Percentiles rank a stretch among this genome's conserved stretches.
Conservation (phyloP, 1,140 invertebrate genomes). For the Macrocentrus cingulum region DNA sequence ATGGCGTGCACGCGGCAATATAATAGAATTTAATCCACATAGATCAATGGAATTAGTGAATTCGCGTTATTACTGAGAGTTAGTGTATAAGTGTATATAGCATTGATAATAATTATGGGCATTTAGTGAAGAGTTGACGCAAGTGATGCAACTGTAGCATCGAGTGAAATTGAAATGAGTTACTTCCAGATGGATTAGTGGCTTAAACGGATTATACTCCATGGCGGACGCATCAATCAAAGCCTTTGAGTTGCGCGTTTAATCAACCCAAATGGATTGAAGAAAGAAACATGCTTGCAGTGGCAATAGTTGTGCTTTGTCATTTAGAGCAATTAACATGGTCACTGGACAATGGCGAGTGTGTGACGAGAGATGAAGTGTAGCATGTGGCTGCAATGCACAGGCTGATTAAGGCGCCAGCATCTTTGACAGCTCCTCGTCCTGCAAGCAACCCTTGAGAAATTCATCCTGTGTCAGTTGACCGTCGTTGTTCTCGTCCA, state of each 20-base stretch:
- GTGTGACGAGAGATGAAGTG: neutral
- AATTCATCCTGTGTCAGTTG: conserved; percentile 98
- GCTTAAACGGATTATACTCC: neutral
- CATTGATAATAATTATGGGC: neutral
- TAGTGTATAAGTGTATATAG: neutral
- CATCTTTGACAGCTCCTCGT: conserved; percentile 96
- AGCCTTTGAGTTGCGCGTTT: neutral
- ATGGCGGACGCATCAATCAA: neutral
- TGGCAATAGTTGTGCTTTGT: conserved; percentile 3
- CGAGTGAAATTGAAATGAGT: neutral
- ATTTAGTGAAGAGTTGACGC: too few relatives aligned
- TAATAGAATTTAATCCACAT: too few relatives aligned
- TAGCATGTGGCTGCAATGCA: conserved; percentile 31
- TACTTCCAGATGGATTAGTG: too few relatives aligned
- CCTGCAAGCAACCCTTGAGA: conserved; percentile 96
- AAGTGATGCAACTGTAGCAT: neutral
- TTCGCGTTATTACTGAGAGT: too few relatives aligned
- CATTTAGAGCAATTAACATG: conserved; percentile 5
- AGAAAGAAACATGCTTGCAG: conserved; percentile 8
- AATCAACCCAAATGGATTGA: conserved; percentile 6
- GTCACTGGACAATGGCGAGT: conserved; percentile 21
- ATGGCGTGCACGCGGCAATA: too few relatives aligned
- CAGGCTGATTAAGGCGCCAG: conserved; percentile 80
- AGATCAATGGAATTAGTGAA: too few relatives aligned
- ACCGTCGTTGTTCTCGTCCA: conserved; percentile 98